Evolutionary conservation across 2,888 invertebrate species (phyloP).

Genomic region (Andricus curvator): DNA sequence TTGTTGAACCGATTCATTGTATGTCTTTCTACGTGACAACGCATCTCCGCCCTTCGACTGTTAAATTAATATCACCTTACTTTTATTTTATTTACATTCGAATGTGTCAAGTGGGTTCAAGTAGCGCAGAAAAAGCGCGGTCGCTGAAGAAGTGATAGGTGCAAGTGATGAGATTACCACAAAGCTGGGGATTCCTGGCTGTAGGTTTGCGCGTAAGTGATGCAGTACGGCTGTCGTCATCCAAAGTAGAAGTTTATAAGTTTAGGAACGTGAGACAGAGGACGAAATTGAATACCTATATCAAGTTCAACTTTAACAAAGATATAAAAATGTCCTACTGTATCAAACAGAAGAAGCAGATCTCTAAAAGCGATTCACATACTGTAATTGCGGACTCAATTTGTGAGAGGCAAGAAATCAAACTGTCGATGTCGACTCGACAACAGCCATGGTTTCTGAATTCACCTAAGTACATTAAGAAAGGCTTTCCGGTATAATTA

Average conservation of each 20-base stretch:
- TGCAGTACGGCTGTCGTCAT: no score
- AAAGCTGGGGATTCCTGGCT: no score
- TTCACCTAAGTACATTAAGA: constrained; percentile 67
- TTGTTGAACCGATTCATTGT: background rate
- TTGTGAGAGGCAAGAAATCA: background rate
- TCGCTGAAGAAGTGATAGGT: no score
- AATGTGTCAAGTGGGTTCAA: no score
- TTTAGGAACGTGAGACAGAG: no score
- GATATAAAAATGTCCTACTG: no score
- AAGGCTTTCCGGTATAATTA: constrained; percentile 72
- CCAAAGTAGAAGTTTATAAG: no score
- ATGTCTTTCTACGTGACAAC: background rate
- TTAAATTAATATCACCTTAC: background rate
- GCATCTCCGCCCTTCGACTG: background rate
- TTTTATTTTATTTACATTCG: background rate
- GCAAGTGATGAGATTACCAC: no score
- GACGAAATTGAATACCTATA: no score
- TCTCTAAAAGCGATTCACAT: background rate
- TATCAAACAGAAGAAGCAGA: background rate
- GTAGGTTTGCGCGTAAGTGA: no score
- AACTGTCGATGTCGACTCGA: constrained; percentile 3
- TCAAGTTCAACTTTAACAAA: no score
- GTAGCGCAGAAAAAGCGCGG: no score
- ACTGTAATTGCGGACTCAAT: background rate
- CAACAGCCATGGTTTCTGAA: constrained; percentile 43